Evolutionary conservation across 1,140 invertebrate species (phyloP).

Genomic region (Eufriesea mexicana): DNA sequence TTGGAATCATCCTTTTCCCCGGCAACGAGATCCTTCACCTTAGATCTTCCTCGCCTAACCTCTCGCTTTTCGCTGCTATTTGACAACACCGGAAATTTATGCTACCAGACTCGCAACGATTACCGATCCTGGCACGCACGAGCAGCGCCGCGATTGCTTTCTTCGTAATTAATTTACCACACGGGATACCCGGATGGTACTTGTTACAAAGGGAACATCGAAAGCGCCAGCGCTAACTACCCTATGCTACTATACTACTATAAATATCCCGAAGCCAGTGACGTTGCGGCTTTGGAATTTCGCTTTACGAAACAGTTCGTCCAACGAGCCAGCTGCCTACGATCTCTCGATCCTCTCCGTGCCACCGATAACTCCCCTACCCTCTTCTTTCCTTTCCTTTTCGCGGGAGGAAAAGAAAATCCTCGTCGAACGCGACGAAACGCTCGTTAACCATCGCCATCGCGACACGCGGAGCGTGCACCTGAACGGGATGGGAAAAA

Average conservation of each 20-base stretch:
- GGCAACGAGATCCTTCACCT: conserved; percentile 58
- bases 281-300: background rate
- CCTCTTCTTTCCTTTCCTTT: too few relatives aligned
- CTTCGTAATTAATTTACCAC: conserved; percentile 7
- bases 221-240: background rate
- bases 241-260: too few relatives aligned
- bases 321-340: too few relatives aligned
- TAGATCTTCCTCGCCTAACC: conserved; percentile 9
- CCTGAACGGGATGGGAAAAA: too few relatives aligned
- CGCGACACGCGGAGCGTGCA: too few relatives aligned
- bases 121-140: background rate
- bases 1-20: conserved; percentile 59
- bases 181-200: background rate
- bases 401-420: background rate
- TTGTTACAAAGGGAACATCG: background rate
- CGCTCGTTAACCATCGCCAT: too few relatives aligned
- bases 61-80: conserved; percentile 15
- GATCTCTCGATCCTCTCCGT: too few relatives aligned
- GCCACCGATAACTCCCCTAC: too few relatives aligned
- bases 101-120: conserved; percentile 6
- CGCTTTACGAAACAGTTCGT: background rate
- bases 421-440: too few relatives aligned
- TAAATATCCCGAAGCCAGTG: background rate
- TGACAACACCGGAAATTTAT: conserved; percentile 25
- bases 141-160: background rate